phyloP scores from a whole-genome alignment of 2,797 vertebrate genomes.

The Bryconaethiops microstoma region DNA sequence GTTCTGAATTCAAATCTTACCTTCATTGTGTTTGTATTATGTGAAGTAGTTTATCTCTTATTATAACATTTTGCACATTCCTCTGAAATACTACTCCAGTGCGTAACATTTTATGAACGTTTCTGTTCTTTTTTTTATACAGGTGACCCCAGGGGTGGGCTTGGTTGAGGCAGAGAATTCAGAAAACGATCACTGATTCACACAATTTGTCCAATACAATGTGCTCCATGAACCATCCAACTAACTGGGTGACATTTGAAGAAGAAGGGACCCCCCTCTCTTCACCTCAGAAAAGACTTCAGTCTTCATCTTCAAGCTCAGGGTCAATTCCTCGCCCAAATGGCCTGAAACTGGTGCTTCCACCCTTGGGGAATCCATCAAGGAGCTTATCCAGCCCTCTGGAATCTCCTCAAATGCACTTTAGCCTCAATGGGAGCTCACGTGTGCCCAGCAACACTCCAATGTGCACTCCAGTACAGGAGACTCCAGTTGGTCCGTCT shows the following conservation, averaged over 20 bases:
- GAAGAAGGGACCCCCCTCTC: slow-evolving; percentile 85
- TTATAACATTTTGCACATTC: not conserved
- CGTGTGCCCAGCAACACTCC: slow-evolving; percentile 90
- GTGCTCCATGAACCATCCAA: slow-evolving; percentile 89
- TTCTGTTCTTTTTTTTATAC: slow-evolving; percentile 15
- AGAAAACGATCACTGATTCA: slow-evolving; percentile 27
- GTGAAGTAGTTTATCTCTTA: too few species aligned
- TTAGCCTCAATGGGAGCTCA: slow-evolving; percentile 79
- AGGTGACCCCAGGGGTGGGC: slow-evolving; percentile 45
- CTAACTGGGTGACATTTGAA: slow-evolving; percentile 97
- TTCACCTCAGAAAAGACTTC: slow-evolving; percentile 78
- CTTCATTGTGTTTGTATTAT: not conserved
- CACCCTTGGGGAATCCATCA: slow-evolving; percentile 79
- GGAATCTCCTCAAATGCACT: slow-evolving; percentile 84
- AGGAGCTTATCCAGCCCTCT: slow-evolving; percentile 80
- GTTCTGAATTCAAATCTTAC: not conserved
- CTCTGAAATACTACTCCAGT: not conserved
- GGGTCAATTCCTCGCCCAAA: slow-evolving; percentile 84
- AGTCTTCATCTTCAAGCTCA: slow-evolving; percentile 68
- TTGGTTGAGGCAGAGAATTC: slow-evolving; percentile 47
- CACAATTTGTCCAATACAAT: slow-evolving; percentile 66
- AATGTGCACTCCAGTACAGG: slow-evolving; percentile 86
- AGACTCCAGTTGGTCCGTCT: slow-evolving; percentile 74
- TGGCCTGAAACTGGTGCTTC: slow-evolving; percentile 86
- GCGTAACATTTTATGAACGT: slow-evolving; percentile 1